phyloP scores from a whole-genome alignment of 2,888 invertebrate genomes.

The Agonum fuliginosum region DNA sequence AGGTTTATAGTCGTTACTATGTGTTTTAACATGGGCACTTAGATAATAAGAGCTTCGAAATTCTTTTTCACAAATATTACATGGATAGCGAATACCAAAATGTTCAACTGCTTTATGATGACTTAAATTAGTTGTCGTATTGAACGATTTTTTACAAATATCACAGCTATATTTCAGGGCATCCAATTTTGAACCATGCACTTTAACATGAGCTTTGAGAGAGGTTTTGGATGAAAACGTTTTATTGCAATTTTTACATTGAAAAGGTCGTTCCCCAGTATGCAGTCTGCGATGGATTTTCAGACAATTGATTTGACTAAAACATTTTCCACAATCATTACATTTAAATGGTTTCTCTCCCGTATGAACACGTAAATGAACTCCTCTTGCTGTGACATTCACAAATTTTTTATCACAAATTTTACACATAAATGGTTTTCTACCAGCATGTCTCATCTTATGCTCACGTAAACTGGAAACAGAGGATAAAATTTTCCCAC shows the following conservation, averaged over 20 bases:
- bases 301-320: conserved; percentile 73
- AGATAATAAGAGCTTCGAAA: conserved; percentile 75
- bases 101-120: conserved; percentile 63
- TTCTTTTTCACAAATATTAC: conserved; percentile 74
- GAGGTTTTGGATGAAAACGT: conserved; percentile 74
- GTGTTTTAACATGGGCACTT: conserved; percentile 74
- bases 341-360: conserved; percentile 73
- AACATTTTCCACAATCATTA: conserved; percentile 71
- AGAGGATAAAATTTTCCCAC: conserved; percentile 72
- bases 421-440: conserved; percentile 71
- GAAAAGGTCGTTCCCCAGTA: conserved; percentile 68
- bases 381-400: conserved; percentile 64
- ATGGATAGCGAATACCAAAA: conserved; percentile 67
- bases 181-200: conserved; percentile 65
- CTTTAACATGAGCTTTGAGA: conserved; percentile 73
- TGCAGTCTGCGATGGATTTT: conserved; percentile 64
- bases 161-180: conserved; percentile 18
- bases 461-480: conserved; percentile 73
- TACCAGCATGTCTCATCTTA: conserved; percentile 72
- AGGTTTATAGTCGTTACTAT: conserved; percentile 69
- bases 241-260: conserved; percentile 58
- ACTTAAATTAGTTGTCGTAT: conserved; percentile 52
- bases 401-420: conserved; percentile 71
- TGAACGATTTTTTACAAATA: conserved; percentile 46
- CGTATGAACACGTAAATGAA: conserved; percentile 72